Evolutionary conservation across 1,140 invertebrate genomes (phyloP).

Genomic region (Zaprionus ghesquierei): DNA sequence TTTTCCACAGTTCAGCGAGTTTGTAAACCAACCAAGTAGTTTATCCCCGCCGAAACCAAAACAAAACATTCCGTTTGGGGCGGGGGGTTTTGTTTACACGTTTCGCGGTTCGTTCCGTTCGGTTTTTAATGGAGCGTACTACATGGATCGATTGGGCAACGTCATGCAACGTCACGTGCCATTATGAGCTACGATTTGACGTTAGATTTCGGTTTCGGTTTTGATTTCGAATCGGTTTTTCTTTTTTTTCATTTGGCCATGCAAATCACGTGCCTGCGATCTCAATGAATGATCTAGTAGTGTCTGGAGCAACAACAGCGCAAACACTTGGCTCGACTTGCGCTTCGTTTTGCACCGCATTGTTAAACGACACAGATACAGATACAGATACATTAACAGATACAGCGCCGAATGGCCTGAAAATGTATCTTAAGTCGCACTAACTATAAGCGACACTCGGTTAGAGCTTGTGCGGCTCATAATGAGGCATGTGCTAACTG

Average conservation of each 20-base stretch:
- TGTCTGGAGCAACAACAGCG: conserved; percentile 9
- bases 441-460: conserved; percentile 42
- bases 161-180: conserved; percentile 43
- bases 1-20: conserved; percentile 40
- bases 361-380: conserved; percentile 41
- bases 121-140: conserved; percentile 41
- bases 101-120: conserved; percentile 2
- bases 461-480: conserved; percentile 25
- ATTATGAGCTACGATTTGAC: conserved; percentile 23
- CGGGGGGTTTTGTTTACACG: conserved; percentile 36
- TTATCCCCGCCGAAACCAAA: conserved; percentile 6
- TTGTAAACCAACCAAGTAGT: conserved; percentile 30
- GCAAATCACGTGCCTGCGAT: conserved; percentile 37
- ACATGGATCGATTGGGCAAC: conserved; percentile 23
- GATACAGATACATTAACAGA: background rate
- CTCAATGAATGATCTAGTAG: conserved; percentile 16
- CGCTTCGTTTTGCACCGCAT: conserved; percentile 21
- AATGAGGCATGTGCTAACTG: conserved; percentile 45
- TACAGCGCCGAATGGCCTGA: conserved; percentile 31
- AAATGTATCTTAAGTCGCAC: conserved; percentile 38
- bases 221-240: background rate
- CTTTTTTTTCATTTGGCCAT: too few relatives aligned
- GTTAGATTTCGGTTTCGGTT: background rate
- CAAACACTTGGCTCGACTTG: conserved; percentile 19
- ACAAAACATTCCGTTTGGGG: conserved; percentile 4